Evolutionary conservation across 2,113 vertebrate genomes (phyloP).

Genomic region (Microcebus tavaratra): DNA sequence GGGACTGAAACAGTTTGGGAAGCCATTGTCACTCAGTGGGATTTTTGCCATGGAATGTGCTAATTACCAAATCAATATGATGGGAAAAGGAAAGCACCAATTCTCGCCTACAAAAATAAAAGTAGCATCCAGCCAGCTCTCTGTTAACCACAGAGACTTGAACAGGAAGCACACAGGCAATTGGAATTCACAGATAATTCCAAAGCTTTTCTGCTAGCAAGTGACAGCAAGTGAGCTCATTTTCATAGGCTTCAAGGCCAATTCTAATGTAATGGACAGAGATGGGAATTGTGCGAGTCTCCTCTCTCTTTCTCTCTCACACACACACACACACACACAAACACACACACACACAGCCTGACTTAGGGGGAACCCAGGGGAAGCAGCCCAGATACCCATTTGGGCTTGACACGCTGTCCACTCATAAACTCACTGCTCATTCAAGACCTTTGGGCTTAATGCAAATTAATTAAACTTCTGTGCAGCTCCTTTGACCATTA

Average conservation of each 20-base stretch:
- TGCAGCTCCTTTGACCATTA: constrained; percentile 72
- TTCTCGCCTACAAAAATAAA: constrained; percentile 18
- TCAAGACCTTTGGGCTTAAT: constrained; percentile 70
- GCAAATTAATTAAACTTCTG: constrained; percentile 71
- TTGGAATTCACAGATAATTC: constrained; percentile 20
- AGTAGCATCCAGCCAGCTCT: background rate
- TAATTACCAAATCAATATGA: constrained; percentile 28
- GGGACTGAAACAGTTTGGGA: background rate
- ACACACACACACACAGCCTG: background rate
- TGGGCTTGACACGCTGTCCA: constrained; percentile 1
- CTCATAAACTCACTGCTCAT: constrained; percentile 54
- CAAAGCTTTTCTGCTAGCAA: constrained; percentile 12
- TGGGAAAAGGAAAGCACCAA: background rate
- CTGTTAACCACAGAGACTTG: background rate
- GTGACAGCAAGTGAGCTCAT: constrained; percentile 28
- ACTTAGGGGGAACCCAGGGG: background rate
- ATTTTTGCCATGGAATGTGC: background rate
- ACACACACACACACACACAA: background rate
- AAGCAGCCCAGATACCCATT: constrained; percentile 33
- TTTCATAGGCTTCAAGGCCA: constrained; percentile 50
- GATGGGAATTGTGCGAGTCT: constrained; percentile 13
- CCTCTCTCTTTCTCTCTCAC: no score
- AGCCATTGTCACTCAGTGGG: background rate
- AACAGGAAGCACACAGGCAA: background rate
- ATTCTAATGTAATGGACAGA: constrained; percentile 51